Percentiles rank a stretch among this genome's conserved stretches.
Evolutionary conservation across 1,140 invertebrate species (phyloP).

Genomic region (Rhagoletis pomonella): DNA sequence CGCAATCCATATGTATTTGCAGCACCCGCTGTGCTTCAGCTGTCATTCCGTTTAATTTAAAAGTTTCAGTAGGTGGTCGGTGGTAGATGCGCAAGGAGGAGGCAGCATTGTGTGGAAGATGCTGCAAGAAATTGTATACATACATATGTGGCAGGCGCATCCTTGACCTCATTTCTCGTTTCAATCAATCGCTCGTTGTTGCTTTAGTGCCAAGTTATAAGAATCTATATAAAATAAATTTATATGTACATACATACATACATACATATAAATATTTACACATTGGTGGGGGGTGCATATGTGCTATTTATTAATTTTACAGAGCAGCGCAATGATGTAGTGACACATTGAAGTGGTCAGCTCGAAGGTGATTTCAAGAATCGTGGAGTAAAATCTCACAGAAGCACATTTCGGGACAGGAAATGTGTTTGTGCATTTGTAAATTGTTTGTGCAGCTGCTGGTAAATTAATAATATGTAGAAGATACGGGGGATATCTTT

Average conservation of each 20-base stretch:
- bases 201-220: background rate
- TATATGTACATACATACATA: background rate
- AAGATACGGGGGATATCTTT: too few species aligned
- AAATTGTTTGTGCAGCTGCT: too few species aligned
- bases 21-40: background rate
- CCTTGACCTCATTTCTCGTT: conserved; percentile 30
- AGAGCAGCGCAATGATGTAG: background rate
- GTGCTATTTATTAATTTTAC: too few species aligned
- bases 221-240: background rate
- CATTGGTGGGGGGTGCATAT: too few species aligned
- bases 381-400: too few species aligned
- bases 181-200: background rate
- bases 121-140: background rate
- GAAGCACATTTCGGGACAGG: too few species aligned
- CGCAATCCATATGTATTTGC: background rate
- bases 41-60: background rate
- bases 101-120: background rate
- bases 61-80: background rate
- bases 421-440: too few species aligned
- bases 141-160: background rate
- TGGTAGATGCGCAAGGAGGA: background rate
- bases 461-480: too few species aligned
- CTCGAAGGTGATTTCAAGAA: background rate
- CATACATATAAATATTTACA: too few species aligned
- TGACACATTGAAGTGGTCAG: background rate